Conservation (phyloP, 2,113 vertebrate genomes). For the Thalassoma bifasciatum region DNA sequence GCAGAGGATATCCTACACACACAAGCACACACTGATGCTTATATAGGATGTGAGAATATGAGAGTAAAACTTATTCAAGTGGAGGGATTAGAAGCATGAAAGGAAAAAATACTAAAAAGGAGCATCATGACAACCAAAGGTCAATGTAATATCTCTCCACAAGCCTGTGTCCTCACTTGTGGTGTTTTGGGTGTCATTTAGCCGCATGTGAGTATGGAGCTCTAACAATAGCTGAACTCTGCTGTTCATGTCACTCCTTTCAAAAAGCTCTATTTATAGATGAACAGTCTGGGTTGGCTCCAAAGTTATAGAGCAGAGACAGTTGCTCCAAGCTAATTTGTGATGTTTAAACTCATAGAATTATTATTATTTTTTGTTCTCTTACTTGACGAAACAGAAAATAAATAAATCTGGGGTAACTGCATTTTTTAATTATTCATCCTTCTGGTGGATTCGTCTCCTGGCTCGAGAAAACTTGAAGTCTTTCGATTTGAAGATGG, state of each 20-base stretch:
- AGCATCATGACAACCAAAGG: neutral
- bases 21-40: neutral
- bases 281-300: neutral
- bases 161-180: neutral
- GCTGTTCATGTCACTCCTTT: constrained; percentile 2
- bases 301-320: neutral
- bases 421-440: constrained; percentile 11
- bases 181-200: constrained; percentile 3
- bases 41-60: neutral
- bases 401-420: constrained; percentile 8
- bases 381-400: neutral
- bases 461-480: neutral
- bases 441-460: neutral
- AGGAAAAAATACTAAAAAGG: too few relatives aligned
- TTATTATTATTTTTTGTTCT: too few relatives aligned
- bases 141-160: neutral
- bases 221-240: constrained; percentile 6
- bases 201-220: neutral
- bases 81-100: too few relatives aligned
- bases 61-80: too few relatives aligned
- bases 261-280: constrained; percentile 10
- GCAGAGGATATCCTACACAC: constrained; percentile 14
- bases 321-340: neutral
- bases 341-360: neutral
- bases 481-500: constrained; percentile 13